A percentile compares a stretch with the other conserved stretches of the same genome.
phyloP scores from a whole-genome alignment of 2,113 vertebrate species.

The Anguilla japonica region DNA sequence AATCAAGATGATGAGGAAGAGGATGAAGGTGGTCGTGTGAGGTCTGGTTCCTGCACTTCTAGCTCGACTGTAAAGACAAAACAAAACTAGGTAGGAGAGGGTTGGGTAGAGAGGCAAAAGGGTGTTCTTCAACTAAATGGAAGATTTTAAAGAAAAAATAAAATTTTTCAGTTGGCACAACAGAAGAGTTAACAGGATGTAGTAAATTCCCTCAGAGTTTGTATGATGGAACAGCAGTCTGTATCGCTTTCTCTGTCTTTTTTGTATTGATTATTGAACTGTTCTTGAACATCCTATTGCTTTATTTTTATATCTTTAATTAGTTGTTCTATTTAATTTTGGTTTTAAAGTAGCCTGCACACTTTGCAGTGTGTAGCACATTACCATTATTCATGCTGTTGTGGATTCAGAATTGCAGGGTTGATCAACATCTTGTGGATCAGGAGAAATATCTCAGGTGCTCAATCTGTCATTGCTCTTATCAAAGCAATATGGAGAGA shows the following conservation, averaged over 20 bases:
- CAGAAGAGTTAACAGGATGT: too few relatives aligned
- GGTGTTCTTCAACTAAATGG: neutral
- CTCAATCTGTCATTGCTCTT: neutral
- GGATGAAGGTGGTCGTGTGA: neutral
- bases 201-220: too few relatives aligned
- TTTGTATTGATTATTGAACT: neutral
- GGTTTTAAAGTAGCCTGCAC: neutral
- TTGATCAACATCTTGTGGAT: neutral
- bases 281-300: neutral
- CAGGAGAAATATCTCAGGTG: neutral
- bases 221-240: too few relatives aligned
- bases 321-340: conserved; percentile 20
- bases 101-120: conserved; percentile 21
- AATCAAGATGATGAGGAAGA: conserved; percentile 15
- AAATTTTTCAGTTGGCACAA: too few relatives aligned
- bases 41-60: neutral
- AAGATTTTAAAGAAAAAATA: neutral
- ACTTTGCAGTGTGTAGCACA: neutral
- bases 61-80: conserved; percentile 14
- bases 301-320: conserved; percentile 21
- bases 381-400: too few relatives aligned
- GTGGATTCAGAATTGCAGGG: neutral
- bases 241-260: neutral
- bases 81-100: conserved; percentile 29
- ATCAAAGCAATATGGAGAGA: neutral